phyloP scores from a whole-genome alignment of 2,113 vertebrate species.

The Proteles cristata region DNA sequence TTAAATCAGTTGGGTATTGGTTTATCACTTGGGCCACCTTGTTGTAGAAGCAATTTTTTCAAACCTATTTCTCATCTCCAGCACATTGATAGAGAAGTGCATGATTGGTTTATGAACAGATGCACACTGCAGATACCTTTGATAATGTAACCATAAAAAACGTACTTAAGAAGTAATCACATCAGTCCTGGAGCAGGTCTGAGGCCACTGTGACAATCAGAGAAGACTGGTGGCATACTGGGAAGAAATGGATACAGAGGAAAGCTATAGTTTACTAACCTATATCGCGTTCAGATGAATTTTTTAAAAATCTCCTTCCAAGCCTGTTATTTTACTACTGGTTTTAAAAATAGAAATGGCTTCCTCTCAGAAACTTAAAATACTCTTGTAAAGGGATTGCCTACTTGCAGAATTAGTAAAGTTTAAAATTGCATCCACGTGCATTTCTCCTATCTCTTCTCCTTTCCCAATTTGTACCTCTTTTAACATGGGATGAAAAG shows the following conservation, averaged over 20 bases:
- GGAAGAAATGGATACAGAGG: background rate
- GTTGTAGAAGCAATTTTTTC: background rate
- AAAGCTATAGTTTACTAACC: background rate
- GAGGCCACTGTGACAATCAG: background rate
- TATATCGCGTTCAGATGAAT: background rate
- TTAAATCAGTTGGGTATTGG: background rate
- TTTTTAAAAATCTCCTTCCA: constrained; percentile 47
- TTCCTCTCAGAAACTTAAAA: constrained; percentile 39
- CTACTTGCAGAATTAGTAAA: background rate
- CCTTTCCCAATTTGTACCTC: background rate
- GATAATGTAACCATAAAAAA: background rate
- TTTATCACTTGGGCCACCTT: background rate
- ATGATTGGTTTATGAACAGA: background rate
- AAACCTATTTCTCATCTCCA: constrained; percentile 17
- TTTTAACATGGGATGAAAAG: constrained; percentile 8
- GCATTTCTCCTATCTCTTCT: background rate
- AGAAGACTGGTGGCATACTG: background rate
- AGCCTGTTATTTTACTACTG: background rate
- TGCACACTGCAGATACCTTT: background rate
- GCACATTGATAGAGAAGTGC: background rate
- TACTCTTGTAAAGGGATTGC: constrained; percentile 8
- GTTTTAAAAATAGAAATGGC: constrained; percentile 32
- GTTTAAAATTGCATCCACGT: background rate
- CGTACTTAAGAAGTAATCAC: background rate
- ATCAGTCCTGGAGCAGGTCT: background rate